phyloP scores from a whole-genome alignment of 2,797 vertebrate species.

The Chromobotia macracanthus region DNA sequence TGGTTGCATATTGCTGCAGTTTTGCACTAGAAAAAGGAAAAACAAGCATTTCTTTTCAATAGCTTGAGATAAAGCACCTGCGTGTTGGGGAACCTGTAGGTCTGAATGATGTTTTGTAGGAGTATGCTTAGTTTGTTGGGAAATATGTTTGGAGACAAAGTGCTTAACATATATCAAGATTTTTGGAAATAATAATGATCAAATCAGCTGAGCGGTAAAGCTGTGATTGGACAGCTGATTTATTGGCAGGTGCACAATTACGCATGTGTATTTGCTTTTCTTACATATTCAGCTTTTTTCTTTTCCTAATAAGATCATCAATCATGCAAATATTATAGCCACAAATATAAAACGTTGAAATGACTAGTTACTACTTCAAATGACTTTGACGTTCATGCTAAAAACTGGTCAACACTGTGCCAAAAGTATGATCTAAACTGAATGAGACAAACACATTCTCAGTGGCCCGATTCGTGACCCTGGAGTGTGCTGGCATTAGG shows the following conservation, averaged over 20 bases:
- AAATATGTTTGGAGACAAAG: neutral
- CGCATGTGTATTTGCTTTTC: neutral
- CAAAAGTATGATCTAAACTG: slow-evolving; percentile 62
- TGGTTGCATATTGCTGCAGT: neutral
- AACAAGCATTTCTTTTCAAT: too few species aligned
- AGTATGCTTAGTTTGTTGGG: neutral
- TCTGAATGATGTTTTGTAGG: neutral
- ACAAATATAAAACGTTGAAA: neutral
- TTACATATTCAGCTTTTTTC: neutral
- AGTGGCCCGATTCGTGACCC: slow-evolving; percentile 46
- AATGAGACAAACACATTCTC: slow-evolving; percentile 44
- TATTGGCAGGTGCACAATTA: slow-evolving; percentile 27
- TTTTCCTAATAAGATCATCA: neutral
- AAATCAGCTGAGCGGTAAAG: neutral
- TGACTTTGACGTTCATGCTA: neutral
- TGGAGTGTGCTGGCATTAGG: neutral
- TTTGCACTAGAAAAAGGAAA: neutral
- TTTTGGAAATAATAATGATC: neutral
- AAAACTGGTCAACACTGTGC: slow-evolving; percentile 11
- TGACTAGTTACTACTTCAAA: slow-evolving; percentile 15
- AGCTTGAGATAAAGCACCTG: neutral
- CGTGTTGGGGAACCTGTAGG: neutral
- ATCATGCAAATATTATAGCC: neutral
- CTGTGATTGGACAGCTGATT: neutral
- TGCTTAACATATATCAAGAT: neutral